phyloP scores from a whole-genome alignment of 2,888 invertebrate species.

The Amphiduros pacificus region DNA sequence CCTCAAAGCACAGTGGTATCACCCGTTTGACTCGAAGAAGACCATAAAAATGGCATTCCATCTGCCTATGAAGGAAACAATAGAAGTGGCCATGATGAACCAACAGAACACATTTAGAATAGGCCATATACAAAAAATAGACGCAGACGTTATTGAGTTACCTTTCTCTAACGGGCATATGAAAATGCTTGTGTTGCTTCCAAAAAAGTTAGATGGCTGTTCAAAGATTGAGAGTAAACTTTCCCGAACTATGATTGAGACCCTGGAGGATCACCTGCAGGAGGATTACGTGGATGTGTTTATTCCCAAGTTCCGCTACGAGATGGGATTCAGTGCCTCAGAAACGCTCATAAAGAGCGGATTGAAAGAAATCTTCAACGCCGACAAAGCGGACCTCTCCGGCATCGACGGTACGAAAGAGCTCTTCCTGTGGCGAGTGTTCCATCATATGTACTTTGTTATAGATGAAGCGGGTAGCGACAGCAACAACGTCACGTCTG shows the following conservation, averaged over 20 bases:
- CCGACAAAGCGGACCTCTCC: constrained; percentile 30
- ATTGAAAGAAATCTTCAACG: constrained; percentile 28
- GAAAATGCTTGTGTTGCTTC: constrained; percentile 30
- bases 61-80: constrained; percentile 28
- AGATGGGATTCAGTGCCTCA: constrained; percentile 26
- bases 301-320: constrained; percentile 33
- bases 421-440: constrained; percentile 30
- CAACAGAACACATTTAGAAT: constrained; percentile 25
- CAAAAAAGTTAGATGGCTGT: constrained; percentile 31
- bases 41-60: constrained; percentile 27
- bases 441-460: constrained; percentile 32
- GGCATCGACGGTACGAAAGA: constrained; percentile 26
- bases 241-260: constrained; percentile 28
- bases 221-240: constrained; percentile 32
- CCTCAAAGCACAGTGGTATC: constrained; percentile 28
- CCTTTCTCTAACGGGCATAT: constrained; percentile 30
- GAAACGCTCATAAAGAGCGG: constrained; percentile 31
- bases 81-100: constrained; percentile 33
- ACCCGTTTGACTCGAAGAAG: constrained; percentile 32
- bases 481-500: constrained; percentile 17
- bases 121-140: constrained; percentile 25
- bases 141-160: constrained; percentile 31
- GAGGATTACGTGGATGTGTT: constrained; percentile 33
- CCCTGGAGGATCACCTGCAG: constrained; percentile 20
- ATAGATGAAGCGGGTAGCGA: constrained; percentile 28